These are phyloP conservation scores for Pygoscelis adeliae DNA, from an alignment of 2,113 vertebrate species.

Conservation along the genomic window DNA sequence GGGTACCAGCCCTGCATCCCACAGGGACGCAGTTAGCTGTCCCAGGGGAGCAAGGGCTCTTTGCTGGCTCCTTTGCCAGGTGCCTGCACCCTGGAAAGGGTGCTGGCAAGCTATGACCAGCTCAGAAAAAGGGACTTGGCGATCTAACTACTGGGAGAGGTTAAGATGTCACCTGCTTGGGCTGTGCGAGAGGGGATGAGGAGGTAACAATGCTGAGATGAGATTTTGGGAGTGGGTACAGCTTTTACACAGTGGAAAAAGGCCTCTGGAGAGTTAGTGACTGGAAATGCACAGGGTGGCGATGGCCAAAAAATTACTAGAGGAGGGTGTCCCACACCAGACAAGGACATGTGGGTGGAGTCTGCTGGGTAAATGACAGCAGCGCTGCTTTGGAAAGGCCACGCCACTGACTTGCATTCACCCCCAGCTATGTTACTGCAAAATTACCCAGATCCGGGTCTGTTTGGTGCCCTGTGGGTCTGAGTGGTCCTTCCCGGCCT, in stretches of 20 bases:
- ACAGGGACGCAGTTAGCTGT: background rate
- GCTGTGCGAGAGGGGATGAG: background rate
- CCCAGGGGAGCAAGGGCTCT: background rate
- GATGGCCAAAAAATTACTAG: background rate
- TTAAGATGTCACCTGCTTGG: background rate
- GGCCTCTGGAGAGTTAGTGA: background rate
- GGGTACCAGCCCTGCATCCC: too few relatives aligned
- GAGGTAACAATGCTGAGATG: background rate
- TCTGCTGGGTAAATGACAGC: background rate
- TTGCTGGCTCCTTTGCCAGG: background rate
- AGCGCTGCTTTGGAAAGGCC: background rate
- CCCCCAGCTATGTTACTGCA: background rate
- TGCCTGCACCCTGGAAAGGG: background rate
- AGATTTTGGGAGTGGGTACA: background rate
- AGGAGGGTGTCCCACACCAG: background rate
- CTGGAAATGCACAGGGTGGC: background rate
- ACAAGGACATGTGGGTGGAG: background rate
- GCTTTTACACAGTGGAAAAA: background rate
- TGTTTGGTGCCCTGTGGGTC: background rate
- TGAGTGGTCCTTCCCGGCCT: background rate
- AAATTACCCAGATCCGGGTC: background rate
- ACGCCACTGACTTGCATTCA: background rate
- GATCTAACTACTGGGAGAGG: background rate
- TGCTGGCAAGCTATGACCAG: background rate
- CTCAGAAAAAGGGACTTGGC: background rate